Base-by-base conservation (phyloP, 2,797 vertebrate species). In the Agapornis canus region DNA sequence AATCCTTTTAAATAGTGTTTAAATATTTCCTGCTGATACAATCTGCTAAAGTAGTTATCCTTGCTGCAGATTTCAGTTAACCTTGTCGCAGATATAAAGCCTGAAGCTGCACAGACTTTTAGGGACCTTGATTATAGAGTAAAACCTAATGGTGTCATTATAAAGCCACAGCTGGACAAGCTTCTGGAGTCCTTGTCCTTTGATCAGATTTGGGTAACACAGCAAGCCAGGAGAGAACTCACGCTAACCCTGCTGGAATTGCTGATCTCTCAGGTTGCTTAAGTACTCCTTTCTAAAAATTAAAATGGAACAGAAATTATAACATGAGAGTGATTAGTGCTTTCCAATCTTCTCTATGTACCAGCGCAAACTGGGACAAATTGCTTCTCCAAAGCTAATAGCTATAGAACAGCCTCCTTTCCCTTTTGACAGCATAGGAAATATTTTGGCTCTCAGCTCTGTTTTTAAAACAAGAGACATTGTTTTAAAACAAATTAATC, bases 1-100 rank as follows among this genome's bases (percentile, higher is more conserved):
- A 98, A 98, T 98, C 97, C 98, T 98, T 98, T 98, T 98, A 98
- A 98, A 98, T 97, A 98, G 97, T 98, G 97, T 97, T 98, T 97
- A 98, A 97, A 97, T 97, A 97, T 98, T 98, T 97, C 96, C 97
- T 96, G 96, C 97, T 98, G 97, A 97, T 97, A 98, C 97, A 98
- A 97, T 97, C 97, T 96, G 97, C 97, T 98, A 86, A 98, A 97
- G 97, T 97, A 97, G 97, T 98, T 98, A 98, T 97, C 98, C 98
- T 98, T 98, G 98, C 95, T 97, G 75, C 96, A 97, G 97, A 97
- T 98, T 97, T 98, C 97, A 97, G 97, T 98, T 98, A 97, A 98
- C 98, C 97, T 98, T 98, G 97, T 97, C 95, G 76, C 95, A 97
- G 96, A 98, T 95, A 94, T 97, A 97, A 98, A 98, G 97, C 97